phyloP scores from a whole-genome alignment of 2,113 vertebrate species.

The Percina caprodes region DNA sequence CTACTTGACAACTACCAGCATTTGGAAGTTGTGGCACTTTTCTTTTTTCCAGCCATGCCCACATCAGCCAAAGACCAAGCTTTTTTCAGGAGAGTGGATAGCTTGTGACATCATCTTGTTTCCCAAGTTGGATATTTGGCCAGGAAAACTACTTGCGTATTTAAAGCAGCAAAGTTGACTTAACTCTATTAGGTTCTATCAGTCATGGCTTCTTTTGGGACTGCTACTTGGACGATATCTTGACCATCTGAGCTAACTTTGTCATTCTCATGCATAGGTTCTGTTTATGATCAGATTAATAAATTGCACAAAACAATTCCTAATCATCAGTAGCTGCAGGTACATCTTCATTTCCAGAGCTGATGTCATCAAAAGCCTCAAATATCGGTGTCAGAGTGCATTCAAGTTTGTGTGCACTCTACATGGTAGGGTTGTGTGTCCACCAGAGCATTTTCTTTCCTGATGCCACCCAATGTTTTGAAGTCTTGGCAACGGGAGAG shows the following conservation, averaged over 20 bases:
- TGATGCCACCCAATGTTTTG: too few relatives aligned
- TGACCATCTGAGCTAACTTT: not conserved
- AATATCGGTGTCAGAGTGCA: too few relatives aligned
- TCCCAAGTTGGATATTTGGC: too few relatives aligned
- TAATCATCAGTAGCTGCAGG: not conserved
- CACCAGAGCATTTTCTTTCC: too few relatives aligned
- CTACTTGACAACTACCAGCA: too few relatives aligned
- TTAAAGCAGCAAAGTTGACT: not conserved
- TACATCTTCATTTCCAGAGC: not conserved
- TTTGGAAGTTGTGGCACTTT: not conserved
- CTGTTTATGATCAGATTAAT: not conserved
- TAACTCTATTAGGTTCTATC: not conserved
- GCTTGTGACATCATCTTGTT: too few relatives aligned
- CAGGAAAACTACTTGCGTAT: not conserved
- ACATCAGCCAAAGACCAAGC: not conserved
- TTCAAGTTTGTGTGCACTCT: too few relatives aligned
- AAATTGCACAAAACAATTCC: not conserved
- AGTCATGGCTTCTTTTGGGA: not conserved
- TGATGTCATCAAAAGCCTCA: not conserved
- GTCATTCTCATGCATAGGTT: not conserved
- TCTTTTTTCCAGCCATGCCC: not conserved
- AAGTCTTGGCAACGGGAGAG: too few relatives aligned
- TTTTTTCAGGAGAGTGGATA: not conserved
- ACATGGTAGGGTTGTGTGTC: too few relatives aligned
- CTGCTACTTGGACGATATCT: not conserved